Conservation (phyloP, 2,113 vertebrate genomes). For the Stomatorhinus ivindoensis region DNA sequence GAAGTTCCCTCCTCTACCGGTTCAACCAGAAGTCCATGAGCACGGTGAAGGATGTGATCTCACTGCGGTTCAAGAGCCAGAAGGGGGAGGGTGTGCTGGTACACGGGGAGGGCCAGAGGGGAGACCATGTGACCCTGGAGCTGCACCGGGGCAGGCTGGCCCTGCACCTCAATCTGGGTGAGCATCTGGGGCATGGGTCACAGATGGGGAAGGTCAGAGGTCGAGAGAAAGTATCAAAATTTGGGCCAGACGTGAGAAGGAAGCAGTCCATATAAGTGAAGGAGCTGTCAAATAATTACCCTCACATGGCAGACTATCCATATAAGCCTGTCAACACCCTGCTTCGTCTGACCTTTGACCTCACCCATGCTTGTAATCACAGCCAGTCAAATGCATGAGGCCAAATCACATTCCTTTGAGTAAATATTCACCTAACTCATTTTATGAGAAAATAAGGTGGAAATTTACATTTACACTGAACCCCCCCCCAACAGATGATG, state of each 20-base stretch:
- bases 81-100: constrained; percentile 87
- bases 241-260: neutral
- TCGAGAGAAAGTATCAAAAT: neutral
- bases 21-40: constrained; percentile 98
- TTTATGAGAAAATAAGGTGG: neutral
- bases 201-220: neutral
- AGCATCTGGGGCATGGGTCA: constrained; percentile 24
- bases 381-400: neutral
- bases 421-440: neutral
- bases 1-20: constrained; percentile 92
- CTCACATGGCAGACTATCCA: neutral
- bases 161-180: constrained; percentile 86
- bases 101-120: constrained; percentile 89
- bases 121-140: constrained; percentile 90
- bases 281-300: neutral
- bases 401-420: neutral
- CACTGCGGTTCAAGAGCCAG: constrained; percentile 89
- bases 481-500: constrained; percentile 67
- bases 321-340: neutral
- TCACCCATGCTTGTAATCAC: neutral
- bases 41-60: constrained; percentile 93
- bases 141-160: constrained; percentile 79
- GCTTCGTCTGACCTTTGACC: neutral
- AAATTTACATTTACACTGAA: neutral
- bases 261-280: neutral